Conservation (phyloP, 2,113 vertebrate species). For the Dendrocopos noguchii region DNA sequence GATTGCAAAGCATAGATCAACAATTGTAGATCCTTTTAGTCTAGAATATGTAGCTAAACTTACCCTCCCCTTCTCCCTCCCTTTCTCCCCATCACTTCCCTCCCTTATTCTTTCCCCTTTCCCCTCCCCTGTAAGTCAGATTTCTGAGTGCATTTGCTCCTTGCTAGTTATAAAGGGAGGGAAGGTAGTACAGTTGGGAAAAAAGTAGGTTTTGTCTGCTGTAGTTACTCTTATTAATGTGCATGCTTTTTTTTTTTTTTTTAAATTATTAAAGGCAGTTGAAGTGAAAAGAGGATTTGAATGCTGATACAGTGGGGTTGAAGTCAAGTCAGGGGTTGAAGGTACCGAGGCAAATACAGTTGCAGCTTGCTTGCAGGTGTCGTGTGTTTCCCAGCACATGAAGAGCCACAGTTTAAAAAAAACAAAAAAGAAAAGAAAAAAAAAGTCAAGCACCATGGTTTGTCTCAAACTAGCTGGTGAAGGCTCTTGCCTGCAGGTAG, state of each 20-base stretch:
- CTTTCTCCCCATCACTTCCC: not conserved
- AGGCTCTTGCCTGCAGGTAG: not conserved
- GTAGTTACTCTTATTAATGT: not conserved
- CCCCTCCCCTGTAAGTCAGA: not conserved
- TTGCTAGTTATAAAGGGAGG: not conserved
- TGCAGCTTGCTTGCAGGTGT: not conserved
- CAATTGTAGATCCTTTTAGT: not conserved
- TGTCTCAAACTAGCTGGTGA: not conserved
- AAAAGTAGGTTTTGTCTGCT: not conserved
- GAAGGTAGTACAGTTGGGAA: not conserved
- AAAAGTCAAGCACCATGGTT: rapidly evolving
- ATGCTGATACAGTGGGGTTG: too few species aligned
- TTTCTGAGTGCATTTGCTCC: not conserved
- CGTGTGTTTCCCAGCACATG: not conserved
- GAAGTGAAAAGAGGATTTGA: not conserved
- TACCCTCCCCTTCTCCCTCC: not conserved
- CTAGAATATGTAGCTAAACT: not conserved
- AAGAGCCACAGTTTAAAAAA: not conserved
- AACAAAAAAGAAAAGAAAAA: not conserved
- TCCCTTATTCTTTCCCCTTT: not conserved
- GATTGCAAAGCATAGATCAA: not conserved
- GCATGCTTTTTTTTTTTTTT: not conserved
- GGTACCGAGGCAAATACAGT: not conserved
- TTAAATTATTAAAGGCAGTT: not conserved
- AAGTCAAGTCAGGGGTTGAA: not conserved